Evolutionary conservation across 2,888 invertebrate species (phyloP).

Genomic region (Sclerodermus sp.): DNA sequence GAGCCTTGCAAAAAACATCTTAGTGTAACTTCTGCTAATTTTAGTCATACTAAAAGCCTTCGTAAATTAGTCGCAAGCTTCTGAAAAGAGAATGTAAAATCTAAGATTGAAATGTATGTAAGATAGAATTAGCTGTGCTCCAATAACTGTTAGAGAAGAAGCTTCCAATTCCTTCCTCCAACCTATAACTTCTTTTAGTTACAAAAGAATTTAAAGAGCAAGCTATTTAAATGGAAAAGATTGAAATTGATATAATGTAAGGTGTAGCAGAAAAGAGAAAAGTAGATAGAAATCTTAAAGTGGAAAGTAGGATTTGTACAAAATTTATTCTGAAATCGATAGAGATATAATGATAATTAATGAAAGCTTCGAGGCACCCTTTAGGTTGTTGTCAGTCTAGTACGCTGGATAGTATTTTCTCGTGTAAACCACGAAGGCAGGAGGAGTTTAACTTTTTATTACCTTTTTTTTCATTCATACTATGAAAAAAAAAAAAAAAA

Average conservation of each 20-base stretch:
- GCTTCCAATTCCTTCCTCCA: conserved; percentile 6
- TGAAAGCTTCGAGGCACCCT: conserved; percentile 45
- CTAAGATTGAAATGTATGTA: background rate
- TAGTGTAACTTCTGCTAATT: too few species aligned
- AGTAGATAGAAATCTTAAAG: conserved; percentile 28
- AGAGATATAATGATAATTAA: conserved; percentile 35
- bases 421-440: background rate
- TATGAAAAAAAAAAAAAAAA: too few species aligned
- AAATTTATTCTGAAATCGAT: conserved; percentile 39
- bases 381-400: conserved; percentile 51
- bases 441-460: too few species aligned
- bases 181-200: conserved; percentile 10
- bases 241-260: conserved; percentile 15
- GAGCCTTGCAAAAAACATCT: too few species aligned
- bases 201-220: conserved; percentile 8
- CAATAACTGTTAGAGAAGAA: conserved; percentile 11
- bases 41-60: too few species aligned
- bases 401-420: conserved; percentile 50
- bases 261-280: conserved; percentile 15
- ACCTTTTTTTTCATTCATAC: too few species aligned
- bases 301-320: conserved; percentile 31
- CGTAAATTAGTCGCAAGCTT: too few species aligned
- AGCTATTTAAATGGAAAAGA: background rate
- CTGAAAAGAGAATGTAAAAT: too few species aligned
- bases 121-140: conserved; percentile 15